A percentile compares a stretch with the other conserved stretches of the same genome.
Conservation (phyloP, 2,888 invertebrate genomes). For the Carcina quercana region DNA sequence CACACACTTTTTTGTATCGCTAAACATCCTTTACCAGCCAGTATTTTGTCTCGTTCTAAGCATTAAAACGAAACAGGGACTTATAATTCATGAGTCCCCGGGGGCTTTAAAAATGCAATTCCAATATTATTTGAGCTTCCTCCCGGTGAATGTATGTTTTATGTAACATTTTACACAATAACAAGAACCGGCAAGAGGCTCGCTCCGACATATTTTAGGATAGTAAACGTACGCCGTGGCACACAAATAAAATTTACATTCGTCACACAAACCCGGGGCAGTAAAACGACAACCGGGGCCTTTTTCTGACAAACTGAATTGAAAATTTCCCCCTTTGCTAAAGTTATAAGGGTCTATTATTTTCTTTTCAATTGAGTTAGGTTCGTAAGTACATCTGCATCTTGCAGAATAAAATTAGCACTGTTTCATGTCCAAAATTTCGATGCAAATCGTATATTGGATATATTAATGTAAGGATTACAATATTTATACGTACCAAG, state of each 20-base stretch:
- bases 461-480: too few species aligned
- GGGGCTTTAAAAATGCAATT: conserved; percentile 56
- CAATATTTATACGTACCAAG: too few species aligned
- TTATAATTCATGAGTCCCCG: conserved; percentile 30
- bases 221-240: conserved; percentile 35
- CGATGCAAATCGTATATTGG: too few species aligned
- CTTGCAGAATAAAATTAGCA: too few species aligned
- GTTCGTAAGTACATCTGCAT: too few species aligned
- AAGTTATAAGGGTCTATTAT: too few species aligned
- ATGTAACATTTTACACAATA: conserved; percentile 51
- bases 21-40: too few species aligned
- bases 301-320: background rate
- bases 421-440: too few species aligned
- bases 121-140: conserved; percentile 33
- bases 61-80: conserved; percentile 2
- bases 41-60: background rate
- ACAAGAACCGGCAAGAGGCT: conserved; percentile 30
- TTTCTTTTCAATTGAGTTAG: background rate
- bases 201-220: conserved; percentile 24
- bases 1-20: too few species aligned
- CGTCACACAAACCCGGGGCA: conserved; percentile 27
- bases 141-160: conserved; percentile 46
- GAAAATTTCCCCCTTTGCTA: background rate
- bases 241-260: conserved; percentile 38
- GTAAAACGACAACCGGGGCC: conserved; percentile 17